Conservation (phyloP, 2,113 vertebrate genomes). For the Semicossyphus pulcher region DNA sequence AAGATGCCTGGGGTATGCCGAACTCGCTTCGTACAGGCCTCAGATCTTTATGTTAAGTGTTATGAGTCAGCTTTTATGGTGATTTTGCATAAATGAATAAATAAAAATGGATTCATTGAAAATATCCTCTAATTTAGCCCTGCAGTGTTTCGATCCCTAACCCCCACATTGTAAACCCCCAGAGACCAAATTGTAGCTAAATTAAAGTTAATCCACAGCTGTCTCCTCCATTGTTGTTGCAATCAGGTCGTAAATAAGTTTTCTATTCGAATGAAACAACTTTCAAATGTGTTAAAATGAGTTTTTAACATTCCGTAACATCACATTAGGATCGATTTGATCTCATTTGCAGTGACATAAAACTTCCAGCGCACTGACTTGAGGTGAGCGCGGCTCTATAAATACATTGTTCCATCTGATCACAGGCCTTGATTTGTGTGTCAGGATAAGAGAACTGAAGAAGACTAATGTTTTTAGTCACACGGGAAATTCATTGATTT, state of each 20-base stretch:
- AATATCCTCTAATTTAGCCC: neutral
- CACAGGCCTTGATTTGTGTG: constrained; percentile 20
- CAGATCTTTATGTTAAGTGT: too few relatives aligned
- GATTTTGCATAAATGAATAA: too few relatives aligned
- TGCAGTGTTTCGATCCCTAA: neutral
- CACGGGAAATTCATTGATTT: constrained; percentile 38
- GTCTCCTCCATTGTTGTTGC: neutral
- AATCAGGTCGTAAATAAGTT: neutral
- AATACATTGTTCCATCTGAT: neutral
- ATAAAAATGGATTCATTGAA: neutral
- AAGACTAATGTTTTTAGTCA: constrained; percentile 35
- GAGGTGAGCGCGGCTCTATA: neutral
- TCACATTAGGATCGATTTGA: neutral
- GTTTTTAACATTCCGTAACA: neutral
- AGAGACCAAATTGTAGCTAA: neutral
- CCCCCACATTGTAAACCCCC: neutral
- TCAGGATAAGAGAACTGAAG: constrained; percentile 2
- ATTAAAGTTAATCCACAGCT: neutral
- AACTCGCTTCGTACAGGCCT: too few relatives aligned
- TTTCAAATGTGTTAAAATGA: neutral
- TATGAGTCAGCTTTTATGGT: too few relatives aligned
- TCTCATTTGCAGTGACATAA: constrained; percentile 16
- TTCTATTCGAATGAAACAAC: too few relatives aligned
- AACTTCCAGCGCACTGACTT: neutral
- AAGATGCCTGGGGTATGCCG: too few relatives aligned